Evolutionary conservation across 2,888 invertebrate genomes (phyloP).

Genomic region (Ecdyonurus torrentis): DNA sequence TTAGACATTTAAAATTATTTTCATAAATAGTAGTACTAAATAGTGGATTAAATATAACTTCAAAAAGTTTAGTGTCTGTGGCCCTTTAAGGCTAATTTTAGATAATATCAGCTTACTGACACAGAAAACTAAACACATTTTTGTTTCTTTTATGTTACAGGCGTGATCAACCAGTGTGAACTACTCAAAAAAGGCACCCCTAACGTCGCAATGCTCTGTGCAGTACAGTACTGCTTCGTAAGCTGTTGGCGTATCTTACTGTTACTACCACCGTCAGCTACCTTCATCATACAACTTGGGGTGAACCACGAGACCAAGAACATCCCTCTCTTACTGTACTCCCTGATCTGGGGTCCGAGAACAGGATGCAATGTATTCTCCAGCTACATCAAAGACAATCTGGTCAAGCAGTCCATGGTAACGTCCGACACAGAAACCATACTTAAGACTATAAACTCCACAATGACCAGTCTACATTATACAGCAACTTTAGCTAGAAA

Average conservation of each 20-base stretch:
- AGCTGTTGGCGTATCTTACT: slow-evolving; percentile 71
- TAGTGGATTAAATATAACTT: no score
- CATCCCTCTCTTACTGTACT: slow-evolving; percentile 57
- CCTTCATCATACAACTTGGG: slow-evolving; percentile 39
- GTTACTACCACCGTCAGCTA: slow-evolving; percentile 75
- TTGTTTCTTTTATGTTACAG: no score
- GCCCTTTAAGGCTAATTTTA: no score
- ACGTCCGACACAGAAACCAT: slow-evolving; percentile 49
- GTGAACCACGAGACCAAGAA: slow-evolving; percentile 43
- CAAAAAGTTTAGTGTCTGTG: no score
- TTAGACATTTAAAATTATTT: no score
- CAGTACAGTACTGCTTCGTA: slow-evolving; percentile 81
- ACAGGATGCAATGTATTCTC: slow-evolving; percentile 69
- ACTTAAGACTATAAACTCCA: slow-evolving; percentile 41
- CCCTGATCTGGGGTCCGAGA: slow-evolving; percentile 77
- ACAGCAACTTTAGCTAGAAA: slow-evolving; percentile 43
- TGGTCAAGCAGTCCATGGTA: slow-evolving; percentile 81
- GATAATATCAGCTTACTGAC: no score
- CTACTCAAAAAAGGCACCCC: slow-evolving; percentile 5
- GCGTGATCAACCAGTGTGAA: slow-evolving; percentile 6
- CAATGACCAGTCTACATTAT: slow-evolving; percentile 44
- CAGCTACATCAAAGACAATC: slow-evolving; percentile 80
- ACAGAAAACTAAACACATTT: no score
- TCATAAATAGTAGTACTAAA: no score
- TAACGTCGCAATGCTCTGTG: slow-evolving; percentile 35